These are phyloP conservation scores for Drosophila differens DNA, from an alignment of 2,888 invertebrate genomes.

Conservation along the genomic window DNA sequence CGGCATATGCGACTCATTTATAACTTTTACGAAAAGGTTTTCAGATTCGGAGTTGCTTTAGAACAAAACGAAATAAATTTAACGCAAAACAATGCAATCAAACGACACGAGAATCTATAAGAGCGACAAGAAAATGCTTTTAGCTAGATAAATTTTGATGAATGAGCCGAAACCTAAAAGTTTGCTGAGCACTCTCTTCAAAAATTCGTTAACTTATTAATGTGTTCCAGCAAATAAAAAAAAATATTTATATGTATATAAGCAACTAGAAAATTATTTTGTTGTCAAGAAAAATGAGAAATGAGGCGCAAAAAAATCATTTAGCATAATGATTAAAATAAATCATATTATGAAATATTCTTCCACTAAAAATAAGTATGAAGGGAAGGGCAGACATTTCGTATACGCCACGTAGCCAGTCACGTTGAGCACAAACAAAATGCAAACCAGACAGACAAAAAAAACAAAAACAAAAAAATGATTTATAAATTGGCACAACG, in stretches of 20 bases:
- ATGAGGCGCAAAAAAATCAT: constrained; percentile 69
- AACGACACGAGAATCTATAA: constrained; percentile 60
- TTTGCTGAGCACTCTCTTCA: constrained; percentile 9
- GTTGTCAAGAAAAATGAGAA: constrained; percentile 52
- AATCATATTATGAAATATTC: constrained; percentile 70
- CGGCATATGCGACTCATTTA: constrained; percentile 71
- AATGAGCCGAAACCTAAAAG: constrained; percentile 19
- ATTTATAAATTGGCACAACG: constrained; percentile 84
- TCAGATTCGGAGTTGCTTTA: constrained; percentile 5
- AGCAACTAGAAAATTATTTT: constrained; percentile 55
- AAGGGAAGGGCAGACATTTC: constrained; percentile 52
- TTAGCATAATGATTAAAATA: constrained; percentile 81
- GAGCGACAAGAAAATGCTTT: constrained; percentile 72
- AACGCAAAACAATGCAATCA: constrained; percentile 61
- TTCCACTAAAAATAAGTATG: constrained; percentile 25
- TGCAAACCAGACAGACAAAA: constrained; percentile 76
- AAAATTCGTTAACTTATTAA: constrained; percentile 18
- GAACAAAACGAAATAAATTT: constrained; percentile 23
- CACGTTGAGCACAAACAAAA: constrained; percentile 62
- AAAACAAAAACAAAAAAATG: constrained; percentile 78
- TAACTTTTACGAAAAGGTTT: constrained; percentile 21
- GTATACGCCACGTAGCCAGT: constrained; percentile 69
- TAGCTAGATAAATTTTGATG: constrained; percentile 51
- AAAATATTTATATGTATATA: constrained; percentile 26
- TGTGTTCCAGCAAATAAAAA: background rate